These are phyloP conservation scores for Thysanoteuthis rhombus DNA, from an alignment of 2,888 invertebrate species.

Conservation along the genomic window DNA sequence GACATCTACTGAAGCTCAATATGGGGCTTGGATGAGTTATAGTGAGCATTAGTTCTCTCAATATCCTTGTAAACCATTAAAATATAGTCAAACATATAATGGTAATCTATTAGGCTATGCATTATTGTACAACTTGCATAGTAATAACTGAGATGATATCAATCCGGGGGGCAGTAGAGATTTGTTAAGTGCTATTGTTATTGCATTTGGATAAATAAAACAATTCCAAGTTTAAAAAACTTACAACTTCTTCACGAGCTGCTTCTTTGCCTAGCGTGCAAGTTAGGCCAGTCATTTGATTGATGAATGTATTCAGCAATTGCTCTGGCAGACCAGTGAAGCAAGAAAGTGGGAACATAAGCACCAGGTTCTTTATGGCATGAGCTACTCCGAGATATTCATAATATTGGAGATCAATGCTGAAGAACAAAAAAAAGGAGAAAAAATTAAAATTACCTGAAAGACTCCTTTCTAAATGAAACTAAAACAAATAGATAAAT, in stretches of 20 bases:
- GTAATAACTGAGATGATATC: no score
- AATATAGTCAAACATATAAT: no score
- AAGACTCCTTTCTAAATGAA: background rate
- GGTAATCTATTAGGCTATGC: no score
- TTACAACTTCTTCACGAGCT: conserved; percentile 76
- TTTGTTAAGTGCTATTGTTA: no score
- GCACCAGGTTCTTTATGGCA: conserved; percentile 75
- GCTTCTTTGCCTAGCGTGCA: conserved; percentile 76
- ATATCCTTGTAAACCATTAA: no score
- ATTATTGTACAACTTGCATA: no score
- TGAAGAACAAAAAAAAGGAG: conserved; percentile 56
- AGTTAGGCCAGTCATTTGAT: conserved; percentile 75
- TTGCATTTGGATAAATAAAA: no score
- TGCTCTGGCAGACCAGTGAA: conserved; percentile 70
- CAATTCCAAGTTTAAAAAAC: conserved; percentile 48
- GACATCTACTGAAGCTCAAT: no score
- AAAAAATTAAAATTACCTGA: background rate
- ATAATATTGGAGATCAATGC: conserved; percentile 74
- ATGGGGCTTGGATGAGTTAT: no score
- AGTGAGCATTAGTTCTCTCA: no score
- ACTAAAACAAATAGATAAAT: background rate
- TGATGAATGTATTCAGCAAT: conserved; percentile 72
- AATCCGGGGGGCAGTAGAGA: no score
- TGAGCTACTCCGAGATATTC: conserved; percentile 78
- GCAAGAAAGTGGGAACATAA: conserved; percentile 72